These are phyloP conservation scores for Tinea semifulvella DNA, from an alignment of 2,888 invertebrate species.

Conservation along the genomic window DNA sequence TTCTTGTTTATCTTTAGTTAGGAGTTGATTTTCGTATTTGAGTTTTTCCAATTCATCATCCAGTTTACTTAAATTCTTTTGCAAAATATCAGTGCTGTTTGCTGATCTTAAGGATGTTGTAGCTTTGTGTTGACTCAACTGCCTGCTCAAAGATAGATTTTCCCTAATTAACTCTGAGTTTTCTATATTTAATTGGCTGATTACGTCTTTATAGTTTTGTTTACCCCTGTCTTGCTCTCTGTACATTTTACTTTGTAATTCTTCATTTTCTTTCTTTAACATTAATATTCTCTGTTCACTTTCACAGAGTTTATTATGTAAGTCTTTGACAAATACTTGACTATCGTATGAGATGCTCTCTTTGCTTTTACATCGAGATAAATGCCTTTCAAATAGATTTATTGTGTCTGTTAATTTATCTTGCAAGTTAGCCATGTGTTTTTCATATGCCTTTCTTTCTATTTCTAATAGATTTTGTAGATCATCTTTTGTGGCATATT, in stretches of 20 bases:
- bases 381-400: constrained; percentile 41
- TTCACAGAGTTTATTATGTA: constrained; percentile 54
- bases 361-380: constrained; percentile 32
- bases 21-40: constrained; percentile 35
- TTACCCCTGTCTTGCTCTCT: constrained; percentile 33
- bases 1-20: constrained; percentile 51
- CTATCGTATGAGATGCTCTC: constrained; percentile 24
- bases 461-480: constrained; percentile 42
- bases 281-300: constrained; percentile 57
- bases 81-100: constrained; percentile 32
- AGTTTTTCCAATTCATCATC: constrained; percentile 41
- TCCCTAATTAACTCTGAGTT: constrained; percentile 54
- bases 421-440: constrained; percentile 38
- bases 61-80: constrained; percentile 36
- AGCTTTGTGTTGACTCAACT: constrained; percentile 43
- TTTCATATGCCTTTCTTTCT: constrained; percentile 56
- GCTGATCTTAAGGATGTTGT: constrained; percentile 29
- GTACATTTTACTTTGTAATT: constrained; percentile 32
- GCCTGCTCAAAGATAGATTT: constrained; percentile 47
- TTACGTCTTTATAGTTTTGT: constrained; percentile 49
- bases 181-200: constrained; percentile 50
- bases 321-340: constrained; percentile 42
- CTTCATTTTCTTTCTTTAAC: constrained; percentile 57
- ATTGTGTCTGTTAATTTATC: constrained; percentile 48
- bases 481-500: constrained; percentile 45